Percentiles rank a stretch among this genome's conserved stretches.
Evolutionary conservation across 2,888 invertebrate species (phyloP).

Genomic region (Eilema sororculum): DNA sequence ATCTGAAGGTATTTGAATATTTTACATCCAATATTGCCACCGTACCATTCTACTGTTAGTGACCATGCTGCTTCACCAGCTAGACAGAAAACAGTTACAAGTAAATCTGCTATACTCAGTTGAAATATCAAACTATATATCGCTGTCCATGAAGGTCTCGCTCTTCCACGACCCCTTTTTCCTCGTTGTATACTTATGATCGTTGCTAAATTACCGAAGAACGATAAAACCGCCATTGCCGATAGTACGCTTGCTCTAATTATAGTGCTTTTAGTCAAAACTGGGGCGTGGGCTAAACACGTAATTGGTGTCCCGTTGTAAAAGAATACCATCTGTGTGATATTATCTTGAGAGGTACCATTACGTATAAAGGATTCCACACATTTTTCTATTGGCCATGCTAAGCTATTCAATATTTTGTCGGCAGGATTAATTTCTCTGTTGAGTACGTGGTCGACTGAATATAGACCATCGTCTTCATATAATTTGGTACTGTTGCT

Average conservation of each 20-base stretch:
- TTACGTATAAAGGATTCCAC: conserved; percentile 65
- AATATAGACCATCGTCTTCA: conserved; percentile 63
- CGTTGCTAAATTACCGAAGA: conserved; percentile 92
- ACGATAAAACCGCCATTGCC: conserved; percentile 90
- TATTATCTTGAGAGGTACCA: conserved; percentile 59
- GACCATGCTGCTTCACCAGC: conserved; percentile 94
- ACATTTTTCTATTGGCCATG: conserved; percentile 78
- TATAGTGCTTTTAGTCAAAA: conserved; percentile 88
- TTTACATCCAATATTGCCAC: conserved; percentile 92
- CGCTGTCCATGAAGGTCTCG: conserved; percentile 89
- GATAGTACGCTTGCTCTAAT: conserved; percentile 90
- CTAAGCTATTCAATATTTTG: conserved; percentile 51
- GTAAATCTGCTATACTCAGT: conserved; percentile 93
- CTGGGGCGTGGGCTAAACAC: conserved; percentile 90
- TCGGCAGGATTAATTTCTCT: conserved; percentile 60
- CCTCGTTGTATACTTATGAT: conserved; percentile 91
- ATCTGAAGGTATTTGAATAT: conserved; percentile 93
- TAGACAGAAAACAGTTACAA: conserved; percentile 94
- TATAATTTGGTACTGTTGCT: conserved; percentile 83
- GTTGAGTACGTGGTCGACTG: conserved; percentile 62
- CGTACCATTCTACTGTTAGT: conserved; percentile 93
- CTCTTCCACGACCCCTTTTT: conserved; percentile 85
- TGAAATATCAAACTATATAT: conserved; percentile 93
- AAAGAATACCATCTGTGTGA: conserved; percentile 58
- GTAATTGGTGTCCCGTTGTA: conserved; percentile 72